These are phyloP conservation scores for Formica aserva DNA, from an alignment of 2,888 invertebrate genomes.

Conservation along the genomic window DNA sequence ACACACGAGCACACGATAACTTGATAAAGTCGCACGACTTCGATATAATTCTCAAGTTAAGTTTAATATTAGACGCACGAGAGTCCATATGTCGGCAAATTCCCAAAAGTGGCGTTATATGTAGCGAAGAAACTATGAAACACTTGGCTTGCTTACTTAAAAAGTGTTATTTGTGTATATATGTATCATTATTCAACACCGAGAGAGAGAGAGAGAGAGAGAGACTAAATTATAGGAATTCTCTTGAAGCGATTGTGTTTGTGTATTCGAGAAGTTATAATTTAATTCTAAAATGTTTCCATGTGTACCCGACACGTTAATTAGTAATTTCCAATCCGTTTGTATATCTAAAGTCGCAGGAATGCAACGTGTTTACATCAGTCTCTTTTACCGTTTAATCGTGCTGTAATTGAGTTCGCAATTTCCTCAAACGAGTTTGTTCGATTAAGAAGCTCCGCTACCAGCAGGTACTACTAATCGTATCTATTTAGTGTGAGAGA, in stretches of 20 bases:
- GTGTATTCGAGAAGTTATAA: constrained; percentile 1
- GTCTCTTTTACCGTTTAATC: background rate
- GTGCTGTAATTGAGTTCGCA: constrained; percentile 10
- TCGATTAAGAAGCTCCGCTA: background rate
- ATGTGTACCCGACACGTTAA: background rate
- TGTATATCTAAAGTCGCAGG: background rate
- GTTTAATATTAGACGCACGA: background rate
- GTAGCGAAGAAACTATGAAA: background rate
- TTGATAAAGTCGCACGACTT: background rate
- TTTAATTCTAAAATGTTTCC: constrained; percentile 31
- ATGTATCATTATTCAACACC: background rate
- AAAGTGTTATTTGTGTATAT: background rate
- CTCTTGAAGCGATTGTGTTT: constrained; percentile 12
- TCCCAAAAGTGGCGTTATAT: constrained; percentile 4
- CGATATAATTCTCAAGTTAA: constrained; percentile 18
- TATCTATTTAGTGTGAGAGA: background rate
- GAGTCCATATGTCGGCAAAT: background rate
- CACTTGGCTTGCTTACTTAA: background rate
- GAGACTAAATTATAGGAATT: background rate
- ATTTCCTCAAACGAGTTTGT: background rate
- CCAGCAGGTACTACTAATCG: background rate
- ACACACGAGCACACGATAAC: background rate
- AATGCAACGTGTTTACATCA: background rate
- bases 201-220: background rate
- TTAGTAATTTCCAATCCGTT: constrained; percentile 38